phyloP scores from a whole-genome alignment of 2,888 invertebrate species.

The Celastrina argiolus region DNA sequence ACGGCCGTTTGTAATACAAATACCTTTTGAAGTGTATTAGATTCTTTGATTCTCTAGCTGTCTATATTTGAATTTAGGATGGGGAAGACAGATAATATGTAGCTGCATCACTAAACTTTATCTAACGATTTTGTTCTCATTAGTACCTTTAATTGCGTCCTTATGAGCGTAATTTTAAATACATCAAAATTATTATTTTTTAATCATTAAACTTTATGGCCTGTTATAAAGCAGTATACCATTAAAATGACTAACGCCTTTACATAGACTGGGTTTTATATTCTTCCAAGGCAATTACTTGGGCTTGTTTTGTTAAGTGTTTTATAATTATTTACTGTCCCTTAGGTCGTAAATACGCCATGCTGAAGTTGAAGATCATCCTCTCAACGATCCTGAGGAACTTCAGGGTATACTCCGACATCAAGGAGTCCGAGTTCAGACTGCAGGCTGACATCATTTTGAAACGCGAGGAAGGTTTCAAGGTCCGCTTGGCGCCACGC shows the following conservation, averaged over 20 bases:
- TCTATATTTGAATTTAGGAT: no score
- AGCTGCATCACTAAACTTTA: no score
- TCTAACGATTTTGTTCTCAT: no score
- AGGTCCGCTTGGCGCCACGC: constrained; percentile 83
- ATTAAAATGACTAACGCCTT: not conserved
- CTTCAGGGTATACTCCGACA: constrained; percentile 83
- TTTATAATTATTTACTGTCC: constrained; percentile 35
- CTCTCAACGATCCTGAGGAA: constrained; percentile 85
- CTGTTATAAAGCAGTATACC: not conserved
- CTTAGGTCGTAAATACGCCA: constrained; percentile 87
- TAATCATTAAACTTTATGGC: not conserved
- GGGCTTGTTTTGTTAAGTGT: no score
- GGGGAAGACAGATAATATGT: no score
- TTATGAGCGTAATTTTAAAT: no score
- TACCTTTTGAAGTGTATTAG: no score
- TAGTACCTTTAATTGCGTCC: no score
- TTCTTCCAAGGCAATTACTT: no score
- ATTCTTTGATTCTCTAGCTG: no score
- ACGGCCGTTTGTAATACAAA: no score
- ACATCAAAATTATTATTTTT: not conserved
- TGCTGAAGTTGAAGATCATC: constrained; percentile 87
- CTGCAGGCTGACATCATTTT: constrained; percentile 87
- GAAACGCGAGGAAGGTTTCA: constrained; percentile 87
- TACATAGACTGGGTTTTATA: not conserved
- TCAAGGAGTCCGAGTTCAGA: constrained; percentile 82